Conservation (phyloP, 2,797 vertebrate genomes). For the Bucorvus abyssinicus region DNA sequence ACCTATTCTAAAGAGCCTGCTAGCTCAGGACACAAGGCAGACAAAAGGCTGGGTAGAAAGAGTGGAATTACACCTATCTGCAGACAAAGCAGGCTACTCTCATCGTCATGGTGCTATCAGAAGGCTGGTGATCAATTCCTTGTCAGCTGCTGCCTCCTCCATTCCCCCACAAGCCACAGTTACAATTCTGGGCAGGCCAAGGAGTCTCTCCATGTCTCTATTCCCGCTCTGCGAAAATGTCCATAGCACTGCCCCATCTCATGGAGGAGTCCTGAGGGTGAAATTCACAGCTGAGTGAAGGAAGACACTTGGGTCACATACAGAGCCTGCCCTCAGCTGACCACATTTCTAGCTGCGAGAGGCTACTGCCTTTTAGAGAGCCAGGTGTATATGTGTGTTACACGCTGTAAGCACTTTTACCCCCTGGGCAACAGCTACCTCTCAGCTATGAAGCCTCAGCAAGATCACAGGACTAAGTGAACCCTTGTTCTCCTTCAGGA, state of each 20-base stretch:
- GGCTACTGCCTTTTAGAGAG: background rate
- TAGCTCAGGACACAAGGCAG: constrained; percentile 25
- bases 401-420: background rate
- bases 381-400: background rate
- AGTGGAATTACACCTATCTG: constrained; percentile 35
- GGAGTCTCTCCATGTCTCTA: background rate
- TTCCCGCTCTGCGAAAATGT: background rate
- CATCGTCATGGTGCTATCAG: constrained; percentile 10
- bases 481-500: background rate
- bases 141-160: background rate
- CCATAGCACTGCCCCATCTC: background rate
- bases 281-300: background rate
- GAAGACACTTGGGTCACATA: background rate
- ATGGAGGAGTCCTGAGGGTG: background rate
- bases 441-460: background rate
- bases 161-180: background rate
- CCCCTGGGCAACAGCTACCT: background rate
- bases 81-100: constrained; percentile 17
- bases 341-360: background rate
- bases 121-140: constrained; percentile 25
- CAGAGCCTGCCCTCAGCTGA: background rate
- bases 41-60: constrained; percentile 23
- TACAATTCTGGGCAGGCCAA: background rate
- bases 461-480: background rate
- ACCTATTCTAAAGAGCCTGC: background rate